Base-by-base conservation (phyloP, 1,140 invertebrate genomes). In the Drosophila novamexicana region DNA sequence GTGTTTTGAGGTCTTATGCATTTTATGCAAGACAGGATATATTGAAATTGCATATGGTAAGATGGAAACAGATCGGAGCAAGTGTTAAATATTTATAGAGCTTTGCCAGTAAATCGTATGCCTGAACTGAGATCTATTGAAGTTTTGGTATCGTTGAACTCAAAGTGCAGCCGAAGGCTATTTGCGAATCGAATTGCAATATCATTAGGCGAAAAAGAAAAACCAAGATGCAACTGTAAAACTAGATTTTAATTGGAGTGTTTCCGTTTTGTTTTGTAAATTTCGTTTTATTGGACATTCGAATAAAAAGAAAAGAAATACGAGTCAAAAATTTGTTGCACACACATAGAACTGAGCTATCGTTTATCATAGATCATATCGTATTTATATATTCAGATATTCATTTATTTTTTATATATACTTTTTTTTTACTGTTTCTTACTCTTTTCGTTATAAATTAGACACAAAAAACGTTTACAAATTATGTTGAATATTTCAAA, bases 381-480 rank as follows among this genome's bases (percentile, higher is more conserved):
- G 32, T 58, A 12, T 42, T 29, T 56, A 52, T 36, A 52, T 52
- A 14, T n/a, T 76, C 66, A 72, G 44, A 65, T 79, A 53, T 59
- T 68, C 58, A 70, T 70, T 64, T 78, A 66, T 78, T 77, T 67
- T 57, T 52, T 47, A 58, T 18, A 67, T 45, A 63, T 59, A 37
- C 68, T 29, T 74, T 57, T 45, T 44, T 49, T 54, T 71, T 22
- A 22, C 58, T 37, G 57, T 75, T 57, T 80, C 70, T 66, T 61
- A 65, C 22, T 73, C 39, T 79, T 77, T 75, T 73, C 42, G 58
- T 67, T 81, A 85, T 78, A 85, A 85, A 80, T 83, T 83, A 77
- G 83, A 88, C 83, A 88, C 83, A 86, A 88, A 81, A 84, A 86
- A 81, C 69, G 70, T 62, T 73, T 79, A 74, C 75, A 84, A 84